phyloP scores from a whole-genome alignment of 2,113 vertebrate species.

The Rhipidura dahli region DNA sequence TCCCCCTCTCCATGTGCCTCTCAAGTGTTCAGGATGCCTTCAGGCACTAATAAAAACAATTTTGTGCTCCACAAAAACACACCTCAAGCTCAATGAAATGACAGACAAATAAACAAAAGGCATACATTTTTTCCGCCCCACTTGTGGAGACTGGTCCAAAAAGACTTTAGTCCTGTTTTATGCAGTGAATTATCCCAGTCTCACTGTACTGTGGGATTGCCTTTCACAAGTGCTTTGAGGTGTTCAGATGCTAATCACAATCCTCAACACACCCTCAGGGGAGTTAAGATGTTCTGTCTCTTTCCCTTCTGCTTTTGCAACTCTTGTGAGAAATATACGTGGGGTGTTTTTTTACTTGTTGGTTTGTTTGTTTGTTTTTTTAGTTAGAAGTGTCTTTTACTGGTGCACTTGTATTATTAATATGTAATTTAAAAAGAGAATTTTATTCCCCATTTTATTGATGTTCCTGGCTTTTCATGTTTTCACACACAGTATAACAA shows the following conservation, averaged over 20 bases:
- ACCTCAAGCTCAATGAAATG: neutral
- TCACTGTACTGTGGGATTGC: neutral
- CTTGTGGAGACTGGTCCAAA: neutral
- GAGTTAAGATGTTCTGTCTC: neutral
- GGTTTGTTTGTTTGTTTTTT: neutral
- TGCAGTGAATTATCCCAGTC: neutral
- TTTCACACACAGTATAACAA: constrained; percentile 72
- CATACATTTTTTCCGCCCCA: neutral
- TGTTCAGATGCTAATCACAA: neutral
- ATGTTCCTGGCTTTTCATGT: neutral
- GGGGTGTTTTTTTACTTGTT: neutral
- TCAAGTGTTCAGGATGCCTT: neutral
- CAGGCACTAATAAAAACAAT: neutral
- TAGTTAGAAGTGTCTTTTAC: neutral
- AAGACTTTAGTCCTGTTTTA: neutral
- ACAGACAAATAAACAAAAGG: neutral
- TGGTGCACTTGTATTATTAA: neutral
- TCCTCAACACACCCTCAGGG: neutral
- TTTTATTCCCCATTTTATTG: neutral
- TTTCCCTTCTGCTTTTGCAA: neutral
- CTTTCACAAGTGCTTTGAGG: neutral
- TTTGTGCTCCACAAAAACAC: neutral
- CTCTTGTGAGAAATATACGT: neutral
- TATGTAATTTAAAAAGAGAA: neutral
- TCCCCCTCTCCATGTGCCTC: neutral